Percentiles rank a stretch among this genome's conserved stretches.
Conservation (phyloP, 2,797 vertebrate species). For the Acipenser transmontanus region DNA sequence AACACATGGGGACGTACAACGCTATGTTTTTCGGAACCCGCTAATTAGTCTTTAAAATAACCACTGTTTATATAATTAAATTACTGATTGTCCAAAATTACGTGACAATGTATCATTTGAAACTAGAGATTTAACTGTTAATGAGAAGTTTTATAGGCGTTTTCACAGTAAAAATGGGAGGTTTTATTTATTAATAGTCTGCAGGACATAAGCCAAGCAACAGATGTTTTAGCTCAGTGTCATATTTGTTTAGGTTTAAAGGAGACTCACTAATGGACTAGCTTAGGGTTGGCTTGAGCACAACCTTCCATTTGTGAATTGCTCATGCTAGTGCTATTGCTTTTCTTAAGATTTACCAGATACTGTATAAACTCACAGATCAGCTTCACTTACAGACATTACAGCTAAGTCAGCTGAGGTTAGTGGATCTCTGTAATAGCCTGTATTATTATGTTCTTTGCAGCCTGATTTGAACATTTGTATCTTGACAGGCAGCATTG, state of each 20-base stretch:
- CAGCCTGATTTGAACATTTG: too few relatives aligned
- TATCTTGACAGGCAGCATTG: too few relatives aligned
- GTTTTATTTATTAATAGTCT: slow-evolving; percentile 1
- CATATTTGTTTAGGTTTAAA: slow-evolving; percentile 29
- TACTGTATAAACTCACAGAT: not conserved
- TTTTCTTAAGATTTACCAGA: slow-evolving; percentile 21
- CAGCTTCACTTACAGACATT: too few relatives aligned
- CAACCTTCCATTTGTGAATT: slow-evolving; percentile 13
- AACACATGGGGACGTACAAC: too few relatives aligned
- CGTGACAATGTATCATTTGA: slow-evolving; percentile 16
- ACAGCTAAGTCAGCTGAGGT: too few relatives aligned
- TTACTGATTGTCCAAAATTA: slow-evolving; percentile 8
- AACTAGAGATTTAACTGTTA: slow-evolving; percentile 22
- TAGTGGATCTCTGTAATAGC: too few relatives aligned
- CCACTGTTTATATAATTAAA: too few relatives aligned
- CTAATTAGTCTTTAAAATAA: too few relatives aligned
- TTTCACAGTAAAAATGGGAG: slow-evolving; percentile 17
- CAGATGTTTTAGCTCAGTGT: slow-evolving; percentile 35
- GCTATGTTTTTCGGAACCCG: too few relatives aligned
- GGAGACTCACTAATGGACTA: slow-evolving; percentile 26
- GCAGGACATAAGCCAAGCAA: slow-evolving; percentile 15
- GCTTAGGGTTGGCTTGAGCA: slow-evolving; percentile 18
- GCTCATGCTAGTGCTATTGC: slow-evolving; percentile 11
- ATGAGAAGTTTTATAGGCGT: slow-evolving; percentile 26
- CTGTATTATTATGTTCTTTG: too few relatives aligned